These are phyloP conservation scores for Limnodromus scolopaceus DNA, from an alignment of 2,797 vertebrate genomes.

Conservation along the genomic window DNA sequence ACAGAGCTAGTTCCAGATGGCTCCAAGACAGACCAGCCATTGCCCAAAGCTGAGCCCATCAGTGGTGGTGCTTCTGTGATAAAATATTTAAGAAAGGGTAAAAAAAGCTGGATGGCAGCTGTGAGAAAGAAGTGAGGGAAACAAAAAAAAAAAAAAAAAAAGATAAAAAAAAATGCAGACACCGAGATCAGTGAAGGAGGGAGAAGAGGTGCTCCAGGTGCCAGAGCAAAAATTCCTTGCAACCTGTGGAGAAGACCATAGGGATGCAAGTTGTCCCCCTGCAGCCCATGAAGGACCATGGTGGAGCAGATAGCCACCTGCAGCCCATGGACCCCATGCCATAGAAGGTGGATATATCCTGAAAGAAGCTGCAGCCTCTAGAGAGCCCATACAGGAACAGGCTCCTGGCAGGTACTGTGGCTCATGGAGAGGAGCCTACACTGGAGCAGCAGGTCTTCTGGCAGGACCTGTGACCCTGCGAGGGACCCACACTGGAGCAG, in stretches of 20 bases:
- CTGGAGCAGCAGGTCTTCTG: background rate
- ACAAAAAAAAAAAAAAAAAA: too few relatives aligned
- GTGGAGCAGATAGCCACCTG: background rate
- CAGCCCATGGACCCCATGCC: fast-evolving
- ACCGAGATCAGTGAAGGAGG: background rate
- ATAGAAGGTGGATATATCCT: fast-evolving
- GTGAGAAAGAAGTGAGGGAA: background rate
- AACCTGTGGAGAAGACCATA: background rate
- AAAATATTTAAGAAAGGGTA: background rate
- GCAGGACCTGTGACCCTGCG: background rate
- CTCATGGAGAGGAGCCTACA: background rate
- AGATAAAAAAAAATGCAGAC: background rate
- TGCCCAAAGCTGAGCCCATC: background rate
- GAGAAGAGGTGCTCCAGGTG: background rate
- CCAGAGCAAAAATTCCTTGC: background rate
- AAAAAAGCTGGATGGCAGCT: background rate
- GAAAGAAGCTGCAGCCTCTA: background rate
- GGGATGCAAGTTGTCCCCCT: background rate
- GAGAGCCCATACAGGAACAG: background rate
- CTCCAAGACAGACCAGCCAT: background rate
- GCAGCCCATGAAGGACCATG: background rate
- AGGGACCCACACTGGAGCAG: fast-evolving
- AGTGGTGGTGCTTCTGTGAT: background rate
- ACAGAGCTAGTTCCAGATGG: background rate
- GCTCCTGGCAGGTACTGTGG: background rate